These are phyloP conservation scores for Calosoma granatense DNA, from an alignment of 1,140 invertebrate genomes.

Conservation along the genomic window DNA sequence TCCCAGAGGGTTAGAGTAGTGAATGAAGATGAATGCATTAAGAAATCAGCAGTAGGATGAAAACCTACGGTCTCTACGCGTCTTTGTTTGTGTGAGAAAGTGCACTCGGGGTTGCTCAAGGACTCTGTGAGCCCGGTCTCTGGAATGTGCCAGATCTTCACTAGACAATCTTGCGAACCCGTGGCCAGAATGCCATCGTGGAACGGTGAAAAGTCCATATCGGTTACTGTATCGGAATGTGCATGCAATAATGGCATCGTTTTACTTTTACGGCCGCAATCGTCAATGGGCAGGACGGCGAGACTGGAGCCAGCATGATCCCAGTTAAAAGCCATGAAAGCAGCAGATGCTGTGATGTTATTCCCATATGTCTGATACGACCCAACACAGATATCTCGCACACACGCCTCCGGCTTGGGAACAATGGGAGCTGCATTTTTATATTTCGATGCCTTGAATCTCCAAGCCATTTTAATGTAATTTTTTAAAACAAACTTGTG, in stretches of 20 bases:
- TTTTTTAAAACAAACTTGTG: background rate
- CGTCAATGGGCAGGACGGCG: constrained; percentile 73
- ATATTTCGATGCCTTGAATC: constrained; percentile 94
- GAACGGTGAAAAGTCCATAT: constrained; percentile 90
- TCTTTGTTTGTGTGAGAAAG: constrained; percentile 68
- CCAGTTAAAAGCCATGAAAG: constrained; percentile 89
- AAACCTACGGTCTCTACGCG: constrained; percentile 78
- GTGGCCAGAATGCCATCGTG: constrained; percentile 85
- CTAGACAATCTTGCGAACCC: constrained; percentile 82
- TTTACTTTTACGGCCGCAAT: constrained; percentile 77
- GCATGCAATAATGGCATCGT: constrained; percentile 74
- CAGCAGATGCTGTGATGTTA: constrained; percentile 83
- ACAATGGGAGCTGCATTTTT: constrained; percentile 92
- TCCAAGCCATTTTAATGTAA: constrained; percentile 68
- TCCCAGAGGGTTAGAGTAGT: constrained; percentile 81
- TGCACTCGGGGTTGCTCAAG: constrained; percentile 67
- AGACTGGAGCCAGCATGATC: constrained; percentile 78
- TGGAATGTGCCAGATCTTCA: constrained; percentile 81
- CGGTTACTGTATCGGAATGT: constrained; percentile 84
- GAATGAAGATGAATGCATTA: constrained; percentile 71
- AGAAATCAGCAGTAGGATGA: constrained; percentile 75
- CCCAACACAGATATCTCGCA: constrained; percentile 79
- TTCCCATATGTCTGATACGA: constrained; percentile 89
- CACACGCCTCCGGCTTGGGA: constrained; percentile 82
- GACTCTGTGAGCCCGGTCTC: constrained; percentile 66